Evolutionary conservation across 2,888 invertebrate genomes (phyloP), one percentile per base, ranked within the genome.

Genomic region (Anaspis maculata): DNA sequence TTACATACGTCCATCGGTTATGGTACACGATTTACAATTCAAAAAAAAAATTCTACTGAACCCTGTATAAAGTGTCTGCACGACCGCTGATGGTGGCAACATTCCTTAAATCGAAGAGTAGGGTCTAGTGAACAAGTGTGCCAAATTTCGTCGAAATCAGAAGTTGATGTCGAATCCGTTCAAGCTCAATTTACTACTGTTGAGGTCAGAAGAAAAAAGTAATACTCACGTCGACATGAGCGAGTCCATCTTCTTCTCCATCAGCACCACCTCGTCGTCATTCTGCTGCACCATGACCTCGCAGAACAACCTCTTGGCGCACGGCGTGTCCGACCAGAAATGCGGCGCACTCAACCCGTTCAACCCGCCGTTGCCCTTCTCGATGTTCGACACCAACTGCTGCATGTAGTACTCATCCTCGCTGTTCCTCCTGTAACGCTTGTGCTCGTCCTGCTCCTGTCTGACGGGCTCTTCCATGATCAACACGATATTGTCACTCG

Each of bases 241-340:
- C 28, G 77, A 74, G 52, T 77, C 76, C 79, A 85, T 84, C 60
- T 81, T 82, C 67, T 85, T 85, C 66, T 85, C 84, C 83, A 84
- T 84, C 25, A 79, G 68, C 44, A 77, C 72, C 39, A 79, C 66
- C 15, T 82, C 78, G 55, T 85, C 83, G 2, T 76, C 72, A 30
- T 76, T 68, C 49, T 83, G 81, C 36, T 74, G 70, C 23, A 79
- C 67, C 71, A 86, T 77, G 25, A 80, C 78, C 52, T 81, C 78
- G 61, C 86, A 86, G 64, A 85, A 83, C 44, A 83, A 73, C 51
- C 72, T 74, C 57, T 85, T 84, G 2, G 85, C 81, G 56, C 86
- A 86, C 32, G 80, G 79, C 2, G 83, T 82, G 60, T 81, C 77
- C 15, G 76, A 72, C 85, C 84, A 85, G 51, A 82, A 51, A 32